Evolutionary conservation across 2,888 invertebrate genomes (phyloP).

Genomic region (Nebria brevicollis): DNA sequence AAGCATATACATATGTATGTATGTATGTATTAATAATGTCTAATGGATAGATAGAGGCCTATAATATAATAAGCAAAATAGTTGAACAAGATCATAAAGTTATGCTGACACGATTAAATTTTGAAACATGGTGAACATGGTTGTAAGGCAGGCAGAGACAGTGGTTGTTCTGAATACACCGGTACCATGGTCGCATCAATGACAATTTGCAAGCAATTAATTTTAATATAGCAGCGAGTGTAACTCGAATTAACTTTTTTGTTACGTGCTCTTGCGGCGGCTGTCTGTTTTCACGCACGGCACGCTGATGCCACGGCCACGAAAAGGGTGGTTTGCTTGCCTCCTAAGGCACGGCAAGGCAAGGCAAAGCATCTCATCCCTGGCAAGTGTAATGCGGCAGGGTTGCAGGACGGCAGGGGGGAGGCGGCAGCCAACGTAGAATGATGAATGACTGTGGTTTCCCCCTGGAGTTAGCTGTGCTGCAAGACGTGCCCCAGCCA

Average conservation of each 20-base stretch:
- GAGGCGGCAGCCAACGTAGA: background rate
- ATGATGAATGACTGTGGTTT: constrained; percentile 37
- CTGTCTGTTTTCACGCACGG: background rate
- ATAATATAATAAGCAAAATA: too few relatives aligned
- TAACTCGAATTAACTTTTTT: constrained; percentile 42
- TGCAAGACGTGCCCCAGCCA: constrained; percentile 11
- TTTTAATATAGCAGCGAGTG: constrained; percentile 37
- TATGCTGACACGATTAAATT: constrained; percentile 31
- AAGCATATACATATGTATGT: too few relatives aligned
- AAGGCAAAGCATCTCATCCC: too few relatives aligned
- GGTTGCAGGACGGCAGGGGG: too few relatives aligned
- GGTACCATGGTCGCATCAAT: constrained; percentile 28
- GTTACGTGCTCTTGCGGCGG: background rate
- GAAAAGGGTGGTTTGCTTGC: background rate
- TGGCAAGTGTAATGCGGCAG: too few relatives aligned
- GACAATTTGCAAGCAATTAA: constrained; percentile 46
- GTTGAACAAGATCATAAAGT: background rate
- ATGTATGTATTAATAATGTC: too few relatives aligned
- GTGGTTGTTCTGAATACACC: background rate
- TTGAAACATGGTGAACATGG: constrained; percentile 36
- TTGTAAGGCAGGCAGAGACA: too few relatives aligned
- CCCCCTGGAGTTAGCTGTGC: constrained; percentile 11
- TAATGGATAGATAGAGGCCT: too few relatives aligned
- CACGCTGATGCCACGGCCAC: background rate
- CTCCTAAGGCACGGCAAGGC: background rate